Percentiles rank a stretch among this genome's conserved stretches.
These are phyloP conservation scores for Calameuta pallipes DNA, from an alignment of 2,888 invertebrate genomes.

Conservation along the genomic window DNA sequence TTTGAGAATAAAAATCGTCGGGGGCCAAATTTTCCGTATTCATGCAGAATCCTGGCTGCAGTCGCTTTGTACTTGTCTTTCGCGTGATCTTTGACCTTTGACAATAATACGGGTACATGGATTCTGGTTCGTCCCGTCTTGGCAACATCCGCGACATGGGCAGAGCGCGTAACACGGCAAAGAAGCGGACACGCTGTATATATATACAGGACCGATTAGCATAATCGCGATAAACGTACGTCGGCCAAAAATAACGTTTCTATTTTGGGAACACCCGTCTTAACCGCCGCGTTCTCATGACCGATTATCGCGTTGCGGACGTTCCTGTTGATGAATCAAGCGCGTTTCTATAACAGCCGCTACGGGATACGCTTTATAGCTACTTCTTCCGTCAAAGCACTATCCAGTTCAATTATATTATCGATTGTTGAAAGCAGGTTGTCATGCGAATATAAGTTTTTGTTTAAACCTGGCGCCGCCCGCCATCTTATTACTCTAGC, in stretches of 20 bases:
- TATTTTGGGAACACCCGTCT: neutral
- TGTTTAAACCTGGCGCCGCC: no score
- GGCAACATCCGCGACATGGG: neutral
- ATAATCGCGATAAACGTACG: neutral
- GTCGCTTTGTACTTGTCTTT: neutral
- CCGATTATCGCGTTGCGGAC: neutral
- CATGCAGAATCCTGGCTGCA: neutral
- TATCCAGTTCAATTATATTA: neutral
- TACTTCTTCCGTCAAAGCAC: neutral
- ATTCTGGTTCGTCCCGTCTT: neutral
- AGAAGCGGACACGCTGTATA: neutral
- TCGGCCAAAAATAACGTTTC: neutral
- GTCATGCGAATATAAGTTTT: no score
- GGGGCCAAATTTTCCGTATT: neutral
- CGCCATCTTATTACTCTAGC: no score
- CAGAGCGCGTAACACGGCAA: neutral
- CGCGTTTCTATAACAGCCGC: neutral
- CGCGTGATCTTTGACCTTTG: neutral
- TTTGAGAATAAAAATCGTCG: neutral
- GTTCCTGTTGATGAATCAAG: neutral
- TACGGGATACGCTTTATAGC: neutral
- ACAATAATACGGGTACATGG: neutral
- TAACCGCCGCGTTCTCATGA: neutral
- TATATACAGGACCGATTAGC: neutral
- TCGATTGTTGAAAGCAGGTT: neutral